A percentile compares a stretch with the other conserved stretches of the same genome.
Evolutionary conservation across 2,797 vertebrate genomes (phyloP).

Genomic region (Coluber constrictor): DNA sequence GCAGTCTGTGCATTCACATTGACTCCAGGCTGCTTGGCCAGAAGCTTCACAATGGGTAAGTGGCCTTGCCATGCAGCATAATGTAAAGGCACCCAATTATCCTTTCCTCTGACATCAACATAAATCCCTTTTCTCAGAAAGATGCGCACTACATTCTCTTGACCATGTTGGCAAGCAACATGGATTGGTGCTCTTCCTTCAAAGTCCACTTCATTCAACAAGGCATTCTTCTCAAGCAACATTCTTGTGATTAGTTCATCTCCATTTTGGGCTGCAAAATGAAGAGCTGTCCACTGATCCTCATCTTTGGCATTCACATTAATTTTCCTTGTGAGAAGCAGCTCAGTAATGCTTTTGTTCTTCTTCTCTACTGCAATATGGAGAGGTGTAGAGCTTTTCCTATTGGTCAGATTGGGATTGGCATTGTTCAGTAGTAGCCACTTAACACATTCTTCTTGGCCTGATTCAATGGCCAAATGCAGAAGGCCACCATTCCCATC

Average conservation of each 20-base stretch:
- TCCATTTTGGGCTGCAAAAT: constrained; percentile 91
- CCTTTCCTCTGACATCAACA: constrained; percentile 80
- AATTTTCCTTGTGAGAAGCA: constrained; percentile 85
- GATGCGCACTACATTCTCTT: constrained; percentile 87
- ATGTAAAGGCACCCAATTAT: constrained; percentile 91
- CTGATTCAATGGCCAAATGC: constrained; percentile 84
- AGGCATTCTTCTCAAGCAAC: constrained; percentile 84
- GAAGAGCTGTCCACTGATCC: constrained; percentile 96
- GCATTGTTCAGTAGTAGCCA: constrained; percentile 93
- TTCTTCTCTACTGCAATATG: constrained; percentile 88
- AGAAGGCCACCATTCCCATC: constrained; percentile 87
- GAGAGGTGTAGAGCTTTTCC: constrained; percentile 85
- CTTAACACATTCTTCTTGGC: constrained; percentile 93
- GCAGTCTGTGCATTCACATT: constrained; percentile 82
- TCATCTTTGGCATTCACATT: constrained; percentile 91
- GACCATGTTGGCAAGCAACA: constrained; percentile 93
- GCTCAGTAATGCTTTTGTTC: constrained; percentile 82
- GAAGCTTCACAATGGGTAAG: constrained; percentile 87
- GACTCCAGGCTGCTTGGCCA: constrained; percentile 85
- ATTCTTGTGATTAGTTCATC: constrained; percentile 88
- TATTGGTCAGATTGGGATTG: constrained; percentile 85
- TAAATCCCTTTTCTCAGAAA: constrained; percentile 86
- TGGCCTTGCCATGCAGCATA: constrained; percentile 94
- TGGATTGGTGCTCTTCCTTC: constrained; percentile 92
- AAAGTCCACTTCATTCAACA: constrained; percentile 84